Evolutionary conservation across 2,113 vertebrate genomes (phyloP), one percentile per base, ranked within the genome.

Genomic region (Beaufortia kweichowensis): DNA sequence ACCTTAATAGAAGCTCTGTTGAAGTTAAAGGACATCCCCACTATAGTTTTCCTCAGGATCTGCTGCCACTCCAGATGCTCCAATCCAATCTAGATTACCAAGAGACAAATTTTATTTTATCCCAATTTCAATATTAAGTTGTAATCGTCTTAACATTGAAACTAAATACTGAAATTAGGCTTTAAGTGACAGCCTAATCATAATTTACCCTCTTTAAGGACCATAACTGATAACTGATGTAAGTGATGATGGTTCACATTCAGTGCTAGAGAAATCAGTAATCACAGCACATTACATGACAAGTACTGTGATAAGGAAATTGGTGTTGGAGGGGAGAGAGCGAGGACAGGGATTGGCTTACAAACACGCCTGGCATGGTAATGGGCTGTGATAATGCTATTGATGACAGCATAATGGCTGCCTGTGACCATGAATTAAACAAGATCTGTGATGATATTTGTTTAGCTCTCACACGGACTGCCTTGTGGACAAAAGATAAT

Each of bases 371-470:
- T 79, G 81, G 43, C 81, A 76, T 76, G 81, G 87, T 91, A 87
- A 88, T 86, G 83, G 83, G 81, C 82, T 82, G 84, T 87, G 90
- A 89, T 87, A 89, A 84, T 88, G 85, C 89, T 91, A 91, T 91
- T 89, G 89, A 91, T 89, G 86, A 86, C 82, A 79, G 80, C 81
- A 82, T 91, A 91, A 92, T 90, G 83, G 85, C 86, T 89, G 90
- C 86, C 75, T 87, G 86, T 70, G 79, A 86, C 84, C 88, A 86
- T 39, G 64, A 87, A 87, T 88, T 91, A 90, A 91, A 90, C 89
- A 90, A 87, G 84, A 86, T 89, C 85, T 89, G 82, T 89, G 83
- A 86, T 86, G 86, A 88, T 91, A 84, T 79, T 83, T 89, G 83
- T 84, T 82, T 84, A 86, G 86, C 82, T 85, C 83, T 86, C 83